These are phyloP conservation scores for Ichneumoninae sp. DNA, from an alignment of 2,888 invertebrate species.

Conservation along the genomic window DNA sequence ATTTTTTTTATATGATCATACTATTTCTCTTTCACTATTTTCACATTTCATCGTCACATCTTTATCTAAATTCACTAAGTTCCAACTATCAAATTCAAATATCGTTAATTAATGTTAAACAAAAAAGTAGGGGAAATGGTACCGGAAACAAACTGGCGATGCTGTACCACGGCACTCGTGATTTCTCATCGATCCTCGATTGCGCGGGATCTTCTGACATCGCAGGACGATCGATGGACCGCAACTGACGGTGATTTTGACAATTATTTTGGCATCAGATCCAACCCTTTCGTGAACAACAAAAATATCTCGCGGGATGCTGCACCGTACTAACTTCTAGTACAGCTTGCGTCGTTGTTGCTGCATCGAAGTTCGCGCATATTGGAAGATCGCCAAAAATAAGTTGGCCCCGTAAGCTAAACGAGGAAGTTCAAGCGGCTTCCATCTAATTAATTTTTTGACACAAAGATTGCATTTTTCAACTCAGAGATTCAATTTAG, in stretches of 20 bases:
- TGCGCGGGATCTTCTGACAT: conserved; percentile 43
- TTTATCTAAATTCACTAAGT: neutral
- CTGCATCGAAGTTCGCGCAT: conserved; percentile 21
- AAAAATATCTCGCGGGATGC: conserved; percentile 3
- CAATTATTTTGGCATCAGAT: conserved; percentile 13
- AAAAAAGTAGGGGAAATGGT: conserved; percentile 7
- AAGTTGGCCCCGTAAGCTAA: conserved; percentile 35
- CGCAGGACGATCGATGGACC: conserved; percentile 47
- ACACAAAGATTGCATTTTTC: neutral
- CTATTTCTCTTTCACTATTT: neutral
- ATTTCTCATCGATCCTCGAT: conserved; percentile 34
- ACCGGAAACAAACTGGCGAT: conserved; percentile 61
- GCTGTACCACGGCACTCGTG: conserved; percentile 36
- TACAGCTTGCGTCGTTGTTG: conserved; percentile 39
- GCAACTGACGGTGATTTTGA: conserved; percentile 30
- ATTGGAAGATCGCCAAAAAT: conserved; percentile 50
- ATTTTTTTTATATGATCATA: neutral
- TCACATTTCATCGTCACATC: neutral
- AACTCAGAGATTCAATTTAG: neutral
- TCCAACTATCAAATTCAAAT: neutral
- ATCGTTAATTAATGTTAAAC: neutral
- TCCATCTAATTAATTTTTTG: neutral
- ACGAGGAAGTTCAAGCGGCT: neutral
- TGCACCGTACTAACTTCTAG: neutral
- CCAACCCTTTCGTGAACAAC: neutral